Evolutionary conservation across 1,140 invertebrate genomes (phyloP).

Genomic region (Asbolus verrucosus): DNA sequence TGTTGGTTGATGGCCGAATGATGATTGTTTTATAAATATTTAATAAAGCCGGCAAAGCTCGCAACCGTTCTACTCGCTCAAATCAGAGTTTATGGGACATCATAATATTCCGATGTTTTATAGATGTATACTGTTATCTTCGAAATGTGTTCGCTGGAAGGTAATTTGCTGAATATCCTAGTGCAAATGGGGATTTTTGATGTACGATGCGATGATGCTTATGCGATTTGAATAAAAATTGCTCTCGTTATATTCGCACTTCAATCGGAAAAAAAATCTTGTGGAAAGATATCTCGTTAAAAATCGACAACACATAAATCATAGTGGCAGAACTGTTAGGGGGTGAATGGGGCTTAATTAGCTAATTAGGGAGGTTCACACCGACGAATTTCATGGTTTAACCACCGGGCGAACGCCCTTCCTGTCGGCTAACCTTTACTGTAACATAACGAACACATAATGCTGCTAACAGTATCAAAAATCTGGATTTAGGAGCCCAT

Average conservation of each 20-base stretch:
- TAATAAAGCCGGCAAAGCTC: slow-evolving; percentile 56
- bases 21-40: slow-evolving; percentile 67
- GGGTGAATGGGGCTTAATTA: slow-evolving; percentile 19
- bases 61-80: slow-evolving; percentile 57
- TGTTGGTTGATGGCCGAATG: slow-evolving; percentile 66
- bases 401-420: slow-evolving; percentile 29
- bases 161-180: slow-evolving; percentile 61
- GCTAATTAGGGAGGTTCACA: slow-evolving; percentile 47
- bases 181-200: slow-evolving; percentile 60
- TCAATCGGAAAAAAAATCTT: neutral
- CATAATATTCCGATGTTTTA: slow-evolving; percentile 65
- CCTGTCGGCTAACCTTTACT: slow-evolving; percentile 41
- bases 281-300: slow-evolving; percentile 37
- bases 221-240: slow-evolving; percentile 60
- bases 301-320: slow-evolving; percentile 51
- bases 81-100: slow-evolving; percentile 66
- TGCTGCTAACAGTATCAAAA: neutral
- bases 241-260: slow-evolving; percentile 2
- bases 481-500: no score
- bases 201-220: slow-evolving; percentile 55
- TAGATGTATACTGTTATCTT: slow-evolving; percentile 62
- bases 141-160: slow-evolving; percentile 51
- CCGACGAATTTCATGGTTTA: slow-evolving; percentile 42
- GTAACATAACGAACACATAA: neutral
- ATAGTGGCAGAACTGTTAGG: neutral